These are phyloP conservation scores for Eulemur rufifrons DNA, from an alignment of 2,113 vertebrate genomes.

Conservation along the genomic window DNA sequence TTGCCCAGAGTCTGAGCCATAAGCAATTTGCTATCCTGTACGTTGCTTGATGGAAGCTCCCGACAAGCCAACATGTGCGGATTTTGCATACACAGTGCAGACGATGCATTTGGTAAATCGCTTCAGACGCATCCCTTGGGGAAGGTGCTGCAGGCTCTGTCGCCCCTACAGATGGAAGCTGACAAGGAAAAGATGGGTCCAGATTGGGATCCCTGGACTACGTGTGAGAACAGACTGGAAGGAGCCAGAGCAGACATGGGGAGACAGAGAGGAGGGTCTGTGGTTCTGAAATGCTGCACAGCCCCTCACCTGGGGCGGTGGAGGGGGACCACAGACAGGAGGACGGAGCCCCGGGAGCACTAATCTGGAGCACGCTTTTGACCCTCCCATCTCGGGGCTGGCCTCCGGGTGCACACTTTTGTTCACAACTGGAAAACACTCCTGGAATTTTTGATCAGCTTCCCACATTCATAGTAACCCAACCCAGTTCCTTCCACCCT, in stretches of 20 bases:
- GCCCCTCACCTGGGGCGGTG: background rate
- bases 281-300: background rate
- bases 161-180: slow-evolving; percentile 63
- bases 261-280: background rate
- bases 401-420: background rate
- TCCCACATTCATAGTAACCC: background rate
- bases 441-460: background rate
- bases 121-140: slow-evolving; percentile 7
- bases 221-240: slow-evolving; percentile 34
- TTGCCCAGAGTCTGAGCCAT: background rate
- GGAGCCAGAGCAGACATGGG: background rate
- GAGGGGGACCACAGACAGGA: background rate
- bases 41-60: background rate
- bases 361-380: background rate
- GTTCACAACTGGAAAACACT: background rate
- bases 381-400: background rate
- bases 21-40: background rate
- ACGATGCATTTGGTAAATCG: background rate
- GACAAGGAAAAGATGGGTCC: slow-evolving; percentile 48
- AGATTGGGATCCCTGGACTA: slow-evolving; percentile 63
- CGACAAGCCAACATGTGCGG: slow-evolving; percentile 42
- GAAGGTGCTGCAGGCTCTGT: slow-evolving; percentile 47
- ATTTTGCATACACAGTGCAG: slow-evolving; percentile 40
- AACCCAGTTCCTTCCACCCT: background rate
- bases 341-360: background rate